Conservation (phyloP, 2,888 invertebrate species). For the Xanthorhoe spadicearia region DNA sequence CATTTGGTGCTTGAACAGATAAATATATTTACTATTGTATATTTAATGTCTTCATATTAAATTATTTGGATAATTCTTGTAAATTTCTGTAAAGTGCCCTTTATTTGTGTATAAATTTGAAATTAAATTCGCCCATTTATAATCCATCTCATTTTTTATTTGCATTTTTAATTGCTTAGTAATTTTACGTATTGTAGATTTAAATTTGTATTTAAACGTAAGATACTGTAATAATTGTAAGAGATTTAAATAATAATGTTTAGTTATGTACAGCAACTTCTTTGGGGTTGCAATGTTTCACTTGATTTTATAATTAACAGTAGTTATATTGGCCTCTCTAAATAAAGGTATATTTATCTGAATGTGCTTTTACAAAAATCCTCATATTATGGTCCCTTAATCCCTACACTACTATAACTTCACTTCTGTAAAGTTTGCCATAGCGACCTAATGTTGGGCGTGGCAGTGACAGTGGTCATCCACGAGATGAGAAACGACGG, state of each 20-base stretch:
- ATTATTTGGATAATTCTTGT: conserved; percentile 33
- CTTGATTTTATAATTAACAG: conserved; percentile 64
- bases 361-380: conserved; percentile 34
- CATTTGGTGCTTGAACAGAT: conserved; percentile 64
- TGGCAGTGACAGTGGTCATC: too few relatives aligned
- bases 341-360: conserved; percentile 79
- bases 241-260: conserved; percentile 58
- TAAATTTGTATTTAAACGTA: conserved; percentile 63
- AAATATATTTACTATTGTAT: conserved; percentile 36
- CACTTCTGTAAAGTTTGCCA: neutral
- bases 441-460: too few relatives aligned
- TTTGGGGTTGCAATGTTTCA: conserved; percentile 59
- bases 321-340: conserved; percentile 80
- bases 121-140: conserved; percentile 62
- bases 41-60: conserved; percentile 32
- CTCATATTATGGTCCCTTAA: neutral
- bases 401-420: neutral
- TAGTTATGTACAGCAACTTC: conserved; percentile 63
- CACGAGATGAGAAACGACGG: too few relatives aligned
- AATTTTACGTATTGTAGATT: conserved; percentile 58
- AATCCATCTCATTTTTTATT: conserved; percentile 67
- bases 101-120: conserved; percentile 43
- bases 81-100: conserved; percentile 37
- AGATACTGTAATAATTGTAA: conserved; percentile 62
- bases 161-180: conserved; percentile 73